Evolutionary conservation across 2,888 invertebrate genomes (phyloP), one percentile per base, ranked within the genome.

Genomic region (Epinotia nisella): DNA sequence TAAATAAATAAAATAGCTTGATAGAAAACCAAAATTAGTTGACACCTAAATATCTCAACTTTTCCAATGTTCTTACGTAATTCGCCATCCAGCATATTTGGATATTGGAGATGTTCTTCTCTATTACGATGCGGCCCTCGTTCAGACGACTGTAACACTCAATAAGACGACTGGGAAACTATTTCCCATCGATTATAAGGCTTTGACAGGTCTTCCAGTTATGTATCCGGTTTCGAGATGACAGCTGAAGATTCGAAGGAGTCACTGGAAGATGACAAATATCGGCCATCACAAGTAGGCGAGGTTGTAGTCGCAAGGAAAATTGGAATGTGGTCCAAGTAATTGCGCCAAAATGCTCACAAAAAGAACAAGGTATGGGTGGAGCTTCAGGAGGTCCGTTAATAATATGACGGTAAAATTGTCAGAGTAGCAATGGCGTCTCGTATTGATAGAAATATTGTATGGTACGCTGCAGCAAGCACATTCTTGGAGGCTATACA

Each of bases 301-400:
- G n/a, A n/a, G 21, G 55, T 21, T 13, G 21, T 11, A 21, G 55
- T 29, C 29, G 2, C 3, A 4, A 29, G 0, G 29, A 3, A 29
- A 29, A 4, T 29, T 29, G 29, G 5, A n/a, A 2, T 10, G 29
- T 3, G 21, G 62, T 17, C 49, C 49, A 24, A 13, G 10, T n/a
- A 24, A 49, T 62, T 24, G 62, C 62, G 2, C 21, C 62, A n/a
- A 62, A 49, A 49, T 62, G 62, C n/a, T 62, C 49, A 49, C 15
- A 29, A 3, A 45, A n/a, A 24, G 24, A 29, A 21, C 24, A 62
- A 49, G 62, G 62, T n/a, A 11, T 49, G 7, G 49, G 49, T 5
- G 62, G 62, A 7, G 62, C 51, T 62, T 62, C 62, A 1, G 61
- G 61, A 49, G 61, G 49, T 10, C 61, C 61, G 1, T 49, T 61